Conservation (phyloP, 2,797 vertebrate species). For the Poecile montanus region DNA sequence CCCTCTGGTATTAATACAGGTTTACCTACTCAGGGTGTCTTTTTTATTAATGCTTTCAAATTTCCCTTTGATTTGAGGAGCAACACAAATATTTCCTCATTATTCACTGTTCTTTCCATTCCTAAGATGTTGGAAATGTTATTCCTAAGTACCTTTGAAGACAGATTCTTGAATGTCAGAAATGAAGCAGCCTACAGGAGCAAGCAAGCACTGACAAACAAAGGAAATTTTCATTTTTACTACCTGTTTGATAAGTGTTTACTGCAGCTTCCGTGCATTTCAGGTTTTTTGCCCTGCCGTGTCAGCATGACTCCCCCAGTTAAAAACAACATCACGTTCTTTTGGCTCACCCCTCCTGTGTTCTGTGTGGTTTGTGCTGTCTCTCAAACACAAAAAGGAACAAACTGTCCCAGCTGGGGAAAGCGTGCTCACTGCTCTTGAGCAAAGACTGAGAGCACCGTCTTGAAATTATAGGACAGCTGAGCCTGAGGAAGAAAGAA, state of each 20-base stretch:
- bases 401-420: background rate
- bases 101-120: conserved; percentile 45
- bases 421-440: background rate
- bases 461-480: background rate
- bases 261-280: background rate
- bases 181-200: conserved; percentile 26
- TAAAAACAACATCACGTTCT: background rate
- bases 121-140: conserved; percentile 20
- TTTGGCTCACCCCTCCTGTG: background rate
- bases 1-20: conserved; percentile 42
- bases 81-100: conserved; percentile 67
- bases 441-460: background rate
- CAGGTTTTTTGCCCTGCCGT: background rate
- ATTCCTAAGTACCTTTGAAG: conserved; percentile 58
- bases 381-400: background rate
- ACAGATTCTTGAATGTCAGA: background rate
- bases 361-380: background rate
- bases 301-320: background rate
- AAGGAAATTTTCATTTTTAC: conserved; percentile 34
- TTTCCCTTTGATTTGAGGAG: conserved; percentile 67
- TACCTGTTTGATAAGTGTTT: conserved; percentile 41
- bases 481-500: background rate
- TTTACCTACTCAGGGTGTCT: conserved; percentile 32
- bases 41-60: conserved; percentile 64
- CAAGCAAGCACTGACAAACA: conserved; percentile 14